Percentiles rank a stretch among this genome's conserved stretches.
phyloP scores from a whole-genome alignment of 2,888 invertebrate genomes.

The Orchesella flavescens region DNA sequence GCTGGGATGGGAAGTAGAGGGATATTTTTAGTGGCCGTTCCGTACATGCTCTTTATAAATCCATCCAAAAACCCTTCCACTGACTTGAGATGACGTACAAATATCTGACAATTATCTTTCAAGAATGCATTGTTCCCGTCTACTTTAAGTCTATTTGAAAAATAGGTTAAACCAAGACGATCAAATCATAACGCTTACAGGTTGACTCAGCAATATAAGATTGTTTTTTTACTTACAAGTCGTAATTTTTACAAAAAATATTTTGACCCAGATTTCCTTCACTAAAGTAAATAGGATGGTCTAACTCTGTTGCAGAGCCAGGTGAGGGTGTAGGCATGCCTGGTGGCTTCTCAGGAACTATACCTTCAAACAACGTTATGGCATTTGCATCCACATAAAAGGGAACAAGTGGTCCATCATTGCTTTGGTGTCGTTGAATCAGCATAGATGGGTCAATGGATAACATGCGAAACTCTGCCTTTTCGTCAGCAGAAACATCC shows the following conservation, averaged over 20 bases:
- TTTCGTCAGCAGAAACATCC: not conserved
- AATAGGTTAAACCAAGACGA: no score
- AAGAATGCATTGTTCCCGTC: constrained; percentile 1
- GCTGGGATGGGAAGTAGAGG: constrained; percentile 51
- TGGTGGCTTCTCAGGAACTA: constrained; percentile 42
- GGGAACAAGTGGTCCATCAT: constrained; percentile 66
- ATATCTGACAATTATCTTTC: constrained; percentile 55
- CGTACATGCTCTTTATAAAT: constrained; percentile 59
- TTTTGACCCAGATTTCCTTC: constrained; percentile 57
- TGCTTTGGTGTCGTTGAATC: not conserved
- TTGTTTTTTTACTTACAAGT: constrained; percentile 27
- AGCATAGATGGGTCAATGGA: constrained; percentile 29
- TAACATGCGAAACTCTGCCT: constrained; percentile 33
- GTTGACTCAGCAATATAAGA: not conserved
- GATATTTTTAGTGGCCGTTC: constrained; percentile 52
- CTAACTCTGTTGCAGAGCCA: not conserved
- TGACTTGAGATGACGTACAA: constrained; percentile 64
- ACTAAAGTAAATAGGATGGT: constrained; percentile 45
- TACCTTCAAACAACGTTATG: constrained; percentile 59
- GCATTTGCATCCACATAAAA: constrained; percentile 58
- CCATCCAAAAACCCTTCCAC: constrained; percentile 55
- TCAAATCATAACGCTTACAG: not conserved
- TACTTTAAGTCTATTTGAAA: not conserved
- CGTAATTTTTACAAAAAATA: constrained; percentile 52
- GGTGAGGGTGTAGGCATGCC: not conserved